Evolutionary conservation across 92 coral and sea anemone species (phyloP).

Genomic region (Porites divaricata): DNA sequence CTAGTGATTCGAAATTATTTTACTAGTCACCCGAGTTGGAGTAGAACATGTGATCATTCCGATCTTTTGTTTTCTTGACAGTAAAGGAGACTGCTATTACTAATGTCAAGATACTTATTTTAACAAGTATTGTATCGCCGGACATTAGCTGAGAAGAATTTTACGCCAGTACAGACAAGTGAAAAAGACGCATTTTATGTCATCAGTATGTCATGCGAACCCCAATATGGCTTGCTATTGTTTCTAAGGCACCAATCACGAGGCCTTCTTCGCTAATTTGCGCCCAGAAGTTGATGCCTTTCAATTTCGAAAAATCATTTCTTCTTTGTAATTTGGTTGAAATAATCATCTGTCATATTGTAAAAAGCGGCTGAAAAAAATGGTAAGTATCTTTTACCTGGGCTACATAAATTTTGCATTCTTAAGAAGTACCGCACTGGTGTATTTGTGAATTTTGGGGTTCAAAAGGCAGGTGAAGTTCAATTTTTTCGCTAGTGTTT

Average conservation of each 20-base stretch:
- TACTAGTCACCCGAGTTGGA: too few relatives aligned
- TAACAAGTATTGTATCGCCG: too few relatives aligned
- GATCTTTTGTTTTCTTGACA: too few relatives aligned
- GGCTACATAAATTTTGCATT: background rate
- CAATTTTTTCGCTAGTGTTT: background rate
- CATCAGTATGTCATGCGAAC: background rate
- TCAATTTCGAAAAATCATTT: constrained; percentile 14
- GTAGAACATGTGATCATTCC: too few relatives aligned
- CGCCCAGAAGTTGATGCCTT: constrained; percentile 20
- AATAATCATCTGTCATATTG: constrained; percentile 12
- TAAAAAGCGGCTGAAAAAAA: background rate
- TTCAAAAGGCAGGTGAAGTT: background rate
- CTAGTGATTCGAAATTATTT: too few relatives aligned
- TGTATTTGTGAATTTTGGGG: background rate
- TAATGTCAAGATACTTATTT: too few relatives aligned
- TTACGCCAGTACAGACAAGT: background rate
- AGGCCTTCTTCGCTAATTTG: background rate
- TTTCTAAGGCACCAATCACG: constrained; percentile 12
- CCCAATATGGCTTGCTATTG: background rate
- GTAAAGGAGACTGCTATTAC: too few relatives aligned
- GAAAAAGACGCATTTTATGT: background rate
- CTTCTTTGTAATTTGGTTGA: too few relatives aligned
- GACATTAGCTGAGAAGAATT: too few relatives aligned
- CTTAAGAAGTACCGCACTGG: too few relatives aligned
- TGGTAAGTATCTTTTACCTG: constrained; percentile 5